Conservation (phyloP, 2,888 invertebrate species). For the Diarsia rubi region DNA sequence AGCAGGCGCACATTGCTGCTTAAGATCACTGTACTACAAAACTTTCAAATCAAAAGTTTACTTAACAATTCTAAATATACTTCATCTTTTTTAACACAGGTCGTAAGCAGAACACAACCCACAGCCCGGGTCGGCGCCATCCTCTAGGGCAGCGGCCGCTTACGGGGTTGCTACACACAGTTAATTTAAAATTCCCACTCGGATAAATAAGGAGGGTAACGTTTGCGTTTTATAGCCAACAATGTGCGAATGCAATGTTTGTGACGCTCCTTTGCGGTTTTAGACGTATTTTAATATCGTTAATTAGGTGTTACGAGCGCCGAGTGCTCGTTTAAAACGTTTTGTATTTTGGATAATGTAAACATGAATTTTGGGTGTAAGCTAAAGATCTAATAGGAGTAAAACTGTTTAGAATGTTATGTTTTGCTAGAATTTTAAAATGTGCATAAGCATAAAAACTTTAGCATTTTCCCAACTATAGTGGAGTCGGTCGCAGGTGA, state of each 20-base stretch:
- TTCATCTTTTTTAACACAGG: slow-evolving; percentile 23
- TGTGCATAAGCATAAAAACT: not conserved
- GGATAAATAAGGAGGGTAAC: slow-evolving; percentile 90
- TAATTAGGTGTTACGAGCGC: slow-evolving; percentile 89
- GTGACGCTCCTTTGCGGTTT: slow-evolving; percentile 87
- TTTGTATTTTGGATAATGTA: slow-evolving; percentile 73
- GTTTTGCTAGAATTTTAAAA: not conserved
- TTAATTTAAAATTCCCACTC: slow-evolving; percentile 91
- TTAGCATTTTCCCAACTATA: not conserved
- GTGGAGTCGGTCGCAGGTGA: not conserved
- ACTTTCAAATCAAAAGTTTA: not conserved
- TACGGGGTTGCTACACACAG: slow-evolving; percentile 86
- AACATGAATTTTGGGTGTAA: slow-evolving; percentile 65
- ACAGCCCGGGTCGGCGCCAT: slow-evolving; percentile 71
- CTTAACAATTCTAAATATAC: not conserved
- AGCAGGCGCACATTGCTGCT: not conserved
- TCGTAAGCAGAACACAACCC: slow-evolving; percentile 72
- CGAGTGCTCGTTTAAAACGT: slow-evolving; percentile 73
- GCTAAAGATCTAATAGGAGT: slow-evolving; percentile 60
- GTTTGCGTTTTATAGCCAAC: slow-evolving; percentile 90
- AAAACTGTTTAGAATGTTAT: slow-evolving; percentile 64
- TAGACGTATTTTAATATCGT: slow-evolving; percentile 90
- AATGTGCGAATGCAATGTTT: slow-evolving; percentile 88
- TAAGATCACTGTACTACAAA: no score
- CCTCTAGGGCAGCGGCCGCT: slow-evolving; percentile 76